Evolutionary conservation across 2,888 invertebrate genomes (phyloP).

Genomic region (Megamerina dolium): DNA sequence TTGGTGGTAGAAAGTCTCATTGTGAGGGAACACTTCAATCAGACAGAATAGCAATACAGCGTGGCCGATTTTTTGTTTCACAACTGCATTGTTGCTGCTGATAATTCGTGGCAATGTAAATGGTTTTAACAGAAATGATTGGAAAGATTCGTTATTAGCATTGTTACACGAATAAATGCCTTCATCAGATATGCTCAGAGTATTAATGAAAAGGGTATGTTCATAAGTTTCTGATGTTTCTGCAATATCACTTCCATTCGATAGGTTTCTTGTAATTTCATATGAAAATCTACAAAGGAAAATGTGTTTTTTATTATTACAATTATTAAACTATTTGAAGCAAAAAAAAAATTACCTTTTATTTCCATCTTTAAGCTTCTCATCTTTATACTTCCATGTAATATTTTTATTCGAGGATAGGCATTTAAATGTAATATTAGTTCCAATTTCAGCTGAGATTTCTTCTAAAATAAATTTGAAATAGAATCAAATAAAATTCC

Average conservation of each 20-base stretch:
- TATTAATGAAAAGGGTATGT: slow-evolving; percentile 52
- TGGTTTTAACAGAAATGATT: slow-evolving; percentile 29
- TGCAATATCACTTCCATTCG: slow-evolving; percentile 37
- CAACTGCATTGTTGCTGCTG: slow-evolving; percentile 42
- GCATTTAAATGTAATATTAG: slow-evolving; percentile 54
- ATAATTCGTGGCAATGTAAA: slow-evolving; percentile 50
- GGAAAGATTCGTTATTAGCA: slow-evolving; percentile 38
- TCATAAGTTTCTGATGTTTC: slow-evolving; percentile 43
- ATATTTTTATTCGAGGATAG: slow-evolving; percentile 51
- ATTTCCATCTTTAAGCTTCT: slow-evolving; percentile 52
- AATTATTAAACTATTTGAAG: too few species aligned
- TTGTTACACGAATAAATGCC: slow-evolving; percentile 58
- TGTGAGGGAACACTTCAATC: slow-evolving; percentile 57
- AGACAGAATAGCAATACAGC: slow-evolving; percentile 53
- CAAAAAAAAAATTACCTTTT: slow-evolving; percentile 53
- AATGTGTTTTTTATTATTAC: too few species aligned
- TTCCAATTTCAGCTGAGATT: slow-evolving; percentile 41
- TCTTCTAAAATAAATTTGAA: slow-evolving; percentile 30
- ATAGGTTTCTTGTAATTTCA: too few species aligned
- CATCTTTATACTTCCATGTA: slow-evolving; percentile 57
- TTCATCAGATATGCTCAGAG: slow-evolving; percentile 54
- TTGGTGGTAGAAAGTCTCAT: slow-evolving; percentile 35
- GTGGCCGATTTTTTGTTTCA: slow-evolving; percentile 53
- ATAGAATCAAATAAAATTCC: not conserved
- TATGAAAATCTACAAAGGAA: too few species aligned